Conservation (phyloP, 2,888 invertebrate species). For the Eupithecia subfuscata region DNA sequence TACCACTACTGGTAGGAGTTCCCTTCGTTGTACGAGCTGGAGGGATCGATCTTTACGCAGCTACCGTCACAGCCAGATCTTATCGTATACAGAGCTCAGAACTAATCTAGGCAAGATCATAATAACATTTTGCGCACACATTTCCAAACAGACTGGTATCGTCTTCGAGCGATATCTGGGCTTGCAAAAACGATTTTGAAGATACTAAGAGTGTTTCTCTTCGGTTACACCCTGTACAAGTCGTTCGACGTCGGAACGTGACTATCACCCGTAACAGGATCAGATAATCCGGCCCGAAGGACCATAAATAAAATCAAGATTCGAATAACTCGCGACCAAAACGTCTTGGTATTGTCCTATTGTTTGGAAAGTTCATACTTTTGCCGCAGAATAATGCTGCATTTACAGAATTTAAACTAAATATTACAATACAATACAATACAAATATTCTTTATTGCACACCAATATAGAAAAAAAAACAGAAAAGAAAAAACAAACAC, state of each 20-base stretch:
- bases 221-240: not conserved
- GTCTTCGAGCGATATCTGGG: not conserved
- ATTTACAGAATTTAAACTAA: not conserved
- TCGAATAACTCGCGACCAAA: constrained; percentile 33
- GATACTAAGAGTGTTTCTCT: not conserved
- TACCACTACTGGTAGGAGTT: too few species aligned
- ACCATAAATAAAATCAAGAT: constrained; percentile 44
- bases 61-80: not conserved
- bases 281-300: constrained; percentile 43
- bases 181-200: too few species aligned
- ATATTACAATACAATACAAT: too few species aligned
- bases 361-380: constrained; percentile 15
- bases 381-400: not conserved
- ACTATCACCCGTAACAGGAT: constrained; percentile 41
- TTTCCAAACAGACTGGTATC: not conserved
- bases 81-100: not conserved
- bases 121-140: not conserved
- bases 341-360: constrained; percentile 28
- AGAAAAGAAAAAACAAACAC: too few species aligned
- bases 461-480: too few species aligned
- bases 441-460: too few species aligned
- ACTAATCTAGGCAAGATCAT: not conserved
- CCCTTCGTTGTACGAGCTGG: too few species aligned
- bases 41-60: too few species aligned
- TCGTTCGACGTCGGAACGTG: constrained; percentile 35